Evolutionary conservation across 2,888 invertebrate genomes (phyloP).

Genomic region (Xiphydria camelus): DNA sequence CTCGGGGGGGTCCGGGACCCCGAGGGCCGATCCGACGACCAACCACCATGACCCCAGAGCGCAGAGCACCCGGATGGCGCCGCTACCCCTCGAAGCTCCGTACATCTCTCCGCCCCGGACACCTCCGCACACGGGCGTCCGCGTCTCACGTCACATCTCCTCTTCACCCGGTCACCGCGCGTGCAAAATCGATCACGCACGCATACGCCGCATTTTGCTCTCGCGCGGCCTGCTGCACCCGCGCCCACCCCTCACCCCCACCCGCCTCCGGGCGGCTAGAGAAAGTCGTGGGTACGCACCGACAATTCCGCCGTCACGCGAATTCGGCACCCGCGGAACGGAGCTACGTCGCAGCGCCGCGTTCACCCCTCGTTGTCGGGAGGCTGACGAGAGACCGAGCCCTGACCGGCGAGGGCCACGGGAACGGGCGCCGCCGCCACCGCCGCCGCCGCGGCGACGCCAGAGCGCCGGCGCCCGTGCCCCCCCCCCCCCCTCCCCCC

Average conservation of each 20-base stretch:
- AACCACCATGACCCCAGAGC: slow-evolving; percentile 38
- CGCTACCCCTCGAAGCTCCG: slow-evolving; percentile 2
- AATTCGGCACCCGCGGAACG: slow-evolving; percentile 4
- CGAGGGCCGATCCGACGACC: slow-evolving; percentile 38
- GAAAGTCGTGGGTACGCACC: slow-evolving; percentile 16
- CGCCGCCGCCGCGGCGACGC: slow-evolving; percentile 26
- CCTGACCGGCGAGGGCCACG: slow-evolving; percentile 21
- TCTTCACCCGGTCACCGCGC: slow-evolving; percentile 23
- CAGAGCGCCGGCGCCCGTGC: slow-evolving; percentile 35
- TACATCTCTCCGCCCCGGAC: neutral
- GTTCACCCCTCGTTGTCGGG: too few species aligned
- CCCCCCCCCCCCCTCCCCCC: slow-evolving; percentile 14
- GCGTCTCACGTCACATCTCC: slow-evolving; percentile 41
- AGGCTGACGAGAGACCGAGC: slow-evolving; percentile 6
- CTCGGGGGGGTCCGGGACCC: slow-evolving; percentile 45
- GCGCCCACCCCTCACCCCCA: slow-evolving; percentile 8
- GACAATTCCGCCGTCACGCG: slow-evolving; percentile 11
- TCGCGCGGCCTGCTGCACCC: slow-evolving; percentile 17
- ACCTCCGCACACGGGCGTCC: slow-evolving; percentile 17
- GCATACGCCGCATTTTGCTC: slow-evolving; percentile 14
- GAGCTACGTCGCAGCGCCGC: slow-evolving; percentile 7
- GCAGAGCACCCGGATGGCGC: slow-evolving; percentile 33
- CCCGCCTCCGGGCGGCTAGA: slow-evolving; percentile 19
- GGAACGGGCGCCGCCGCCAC: slow-evolving; percentile 17
- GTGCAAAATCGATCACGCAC: slow-evolving; percentile 28